phyloP scores from a whole-genome alignment of 2,888 invertebrate species.

The Eristalinus aeneus region DNA sequence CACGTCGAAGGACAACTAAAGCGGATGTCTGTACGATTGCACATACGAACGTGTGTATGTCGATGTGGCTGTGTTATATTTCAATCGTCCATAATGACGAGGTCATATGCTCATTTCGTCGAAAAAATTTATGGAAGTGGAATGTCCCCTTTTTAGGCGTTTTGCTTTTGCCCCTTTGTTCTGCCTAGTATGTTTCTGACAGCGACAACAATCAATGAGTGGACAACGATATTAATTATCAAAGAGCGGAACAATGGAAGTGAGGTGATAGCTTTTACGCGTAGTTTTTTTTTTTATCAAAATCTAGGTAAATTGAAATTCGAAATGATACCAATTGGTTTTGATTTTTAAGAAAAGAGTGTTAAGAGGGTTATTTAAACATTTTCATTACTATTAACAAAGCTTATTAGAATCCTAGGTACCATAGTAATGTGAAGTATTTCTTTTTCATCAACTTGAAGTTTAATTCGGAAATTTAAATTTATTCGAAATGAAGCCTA shows the following conservation, averaged over 20 bases:
- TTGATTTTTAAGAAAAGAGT: background rate
- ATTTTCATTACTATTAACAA: too few species aligned
- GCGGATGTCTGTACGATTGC: constrained; percentile 13
- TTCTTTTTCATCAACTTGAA: too few species aligned
- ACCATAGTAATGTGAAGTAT: too few species aligned
- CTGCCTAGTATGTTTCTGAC: constrained; percentile 39
- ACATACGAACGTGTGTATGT: constrained; percentile 10
- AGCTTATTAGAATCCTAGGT: too few species aligned
- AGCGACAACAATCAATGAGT: constrained; percentile 25
- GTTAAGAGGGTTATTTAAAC: background rate
- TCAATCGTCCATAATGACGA: constrained; percentile 27
- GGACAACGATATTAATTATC: constrained; percentile 36
- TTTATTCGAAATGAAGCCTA: too few species aligned
- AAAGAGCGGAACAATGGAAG: background rate
- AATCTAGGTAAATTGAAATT: background rate
- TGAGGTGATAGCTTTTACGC: constrained; percentile 1
- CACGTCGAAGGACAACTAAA: background rate
- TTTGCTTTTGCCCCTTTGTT: constrained; percentile 40
- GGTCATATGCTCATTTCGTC: constrained; percentile 50
- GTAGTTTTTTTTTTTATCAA: background rate
- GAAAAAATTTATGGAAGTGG: constrained; percentile 45
- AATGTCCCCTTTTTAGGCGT: constrained; percentile 44
- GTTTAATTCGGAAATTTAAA: too few species aligned
- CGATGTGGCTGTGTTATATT: constrained; percentile 10
- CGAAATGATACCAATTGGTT: background rate